phyloP scores from a whole-genome alignment of 2,113 vertebrate species.

The Caretta caretta region DNA sequence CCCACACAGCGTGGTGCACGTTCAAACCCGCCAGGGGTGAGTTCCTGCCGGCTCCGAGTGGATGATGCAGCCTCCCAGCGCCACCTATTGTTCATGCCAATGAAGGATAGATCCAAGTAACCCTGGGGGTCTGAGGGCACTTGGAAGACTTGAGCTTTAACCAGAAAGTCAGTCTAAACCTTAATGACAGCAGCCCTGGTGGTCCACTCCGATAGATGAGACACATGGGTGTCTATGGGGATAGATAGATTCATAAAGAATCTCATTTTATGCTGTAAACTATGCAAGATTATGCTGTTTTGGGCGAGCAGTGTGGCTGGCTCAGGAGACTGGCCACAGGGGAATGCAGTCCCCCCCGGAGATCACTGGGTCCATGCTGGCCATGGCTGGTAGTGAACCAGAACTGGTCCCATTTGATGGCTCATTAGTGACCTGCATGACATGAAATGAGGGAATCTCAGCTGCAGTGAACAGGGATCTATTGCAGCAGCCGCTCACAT shows the following conservation, averaged over 20 bases:
- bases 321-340: neutral
- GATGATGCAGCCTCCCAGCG: neutral
- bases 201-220: neutral
- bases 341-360: neutral
- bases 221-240: neutral
- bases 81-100: neutral
- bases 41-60: neutral
- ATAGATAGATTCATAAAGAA: neutral
- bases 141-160: neutral
- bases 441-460: neutral
- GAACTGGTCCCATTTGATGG: neutral
- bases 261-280: too few species aligned
- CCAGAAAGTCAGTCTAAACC: neutral
- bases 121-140: neutral
- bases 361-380: neutral
- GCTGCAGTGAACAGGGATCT: neutral
- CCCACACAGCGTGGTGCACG: too few species aligned
- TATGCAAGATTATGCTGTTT: too few species aligned
- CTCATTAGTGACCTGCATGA: neutral
- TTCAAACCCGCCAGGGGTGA: neutral
- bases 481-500: neutral
- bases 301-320: neutral
- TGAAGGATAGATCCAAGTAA: neutral
- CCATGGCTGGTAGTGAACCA: neutral
- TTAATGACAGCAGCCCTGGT: too few species aligned